These are phyloP conservation scores for Dolichoris vasculosae DNA, from an alignment of 1,140 invertebrate genomes.

Conservation along the genomic window DNA sequence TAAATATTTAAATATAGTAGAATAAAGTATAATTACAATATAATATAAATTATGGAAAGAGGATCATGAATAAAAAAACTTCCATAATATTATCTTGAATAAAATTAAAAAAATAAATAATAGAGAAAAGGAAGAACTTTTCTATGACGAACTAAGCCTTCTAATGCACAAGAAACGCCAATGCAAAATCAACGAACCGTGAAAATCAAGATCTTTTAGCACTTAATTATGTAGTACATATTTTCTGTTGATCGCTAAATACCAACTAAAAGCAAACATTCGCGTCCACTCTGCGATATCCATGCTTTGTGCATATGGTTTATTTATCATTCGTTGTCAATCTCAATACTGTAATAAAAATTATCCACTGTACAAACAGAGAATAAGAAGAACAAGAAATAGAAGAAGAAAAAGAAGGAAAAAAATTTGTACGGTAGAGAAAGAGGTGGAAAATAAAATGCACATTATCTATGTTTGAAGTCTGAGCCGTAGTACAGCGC, in stretches of 20 bases:
- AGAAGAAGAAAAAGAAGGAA: slow-evolving; percentile 25
- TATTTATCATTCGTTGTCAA: slow-evolving; percentile 49
- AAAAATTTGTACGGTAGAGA: not conserved
- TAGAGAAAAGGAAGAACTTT: too few species aligned
- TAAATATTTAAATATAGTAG: too few species aligned
- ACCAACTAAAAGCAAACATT: not conserved
- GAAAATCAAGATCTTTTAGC: slow-evolving; percentile 20
- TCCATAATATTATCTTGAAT: too few species aligned
- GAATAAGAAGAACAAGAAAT: slow-evolving; percentile 22
- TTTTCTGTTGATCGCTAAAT: too few species aligned
- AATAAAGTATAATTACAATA: too few species aligned
- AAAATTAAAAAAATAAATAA: too few species aligned
- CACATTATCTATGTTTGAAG: slow-evolving; percentile 36
- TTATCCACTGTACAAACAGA: not conserved
- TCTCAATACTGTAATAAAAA: slow-evolving; percentile 29
- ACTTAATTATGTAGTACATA: not conserved
- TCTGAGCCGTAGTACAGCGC: not conserved
- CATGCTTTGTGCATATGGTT: not conserved
- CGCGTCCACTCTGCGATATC: not conserved
- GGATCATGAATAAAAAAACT: too few species aligned
- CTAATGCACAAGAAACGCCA: not conserved
- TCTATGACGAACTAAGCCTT: not conserved
- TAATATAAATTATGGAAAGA: too few species aligned
- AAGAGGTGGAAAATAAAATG: not conserved
- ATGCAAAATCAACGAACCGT: slow-evolving; percentile 27